Evolutionary conservation across 2,113 vertebrate species (phyloP), one percentile per base, ranked within the genome.

Genomic region (Myodes glareolus): DNA sequence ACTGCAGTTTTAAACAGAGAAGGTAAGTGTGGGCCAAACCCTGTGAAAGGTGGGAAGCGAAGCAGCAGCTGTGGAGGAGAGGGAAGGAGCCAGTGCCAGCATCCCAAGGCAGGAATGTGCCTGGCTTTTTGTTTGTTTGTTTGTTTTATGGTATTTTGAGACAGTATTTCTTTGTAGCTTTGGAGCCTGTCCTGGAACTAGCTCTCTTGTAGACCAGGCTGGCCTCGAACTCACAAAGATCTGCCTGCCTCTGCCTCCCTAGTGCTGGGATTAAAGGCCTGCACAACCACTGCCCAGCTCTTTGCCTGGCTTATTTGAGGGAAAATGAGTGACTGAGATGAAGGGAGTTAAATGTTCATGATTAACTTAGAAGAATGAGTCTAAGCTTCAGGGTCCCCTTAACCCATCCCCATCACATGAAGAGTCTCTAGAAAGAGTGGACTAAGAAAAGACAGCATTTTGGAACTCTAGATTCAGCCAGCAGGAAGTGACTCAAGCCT

Each of bases 31-130:
- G n/a, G 87, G 16, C 13, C 19, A 67, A 42, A 58, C n/a, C 33
- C 25, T 39, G 58, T 13, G 42, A 25, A 33, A 52, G 27, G 61
- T 76, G 4, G 52, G 7, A 7, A 70, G 10, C 9, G 9, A 50
- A 16, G 6, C 0, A 6, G 0, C 7, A 25, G 6, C 61, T 25
- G 0, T 13, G 16, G 52, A 14, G 14, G 17, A 27, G 5, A 17
- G 1, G 13, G 61, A 16, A 21, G 33, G 5, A 36, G 23, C 3
- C 77, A 42, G 16, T 11, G 36, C 91, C 52, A 47, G 47, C n/a
- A 11, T 58, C 29, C 58, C 45, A 27, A 61, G 29, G 42, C 82
- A 45, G n/a, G 36, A 36, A 13, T 90, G 27, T 63, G 68, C 70
- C 42, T 75, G 14, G 7, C 16, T 93, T 5, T 19, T 16, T 58